A percentile compares a stretch with the other conserved stretches of the same genome.
phyloP scores from a whole-genome alignment of 2,888 invertebrate genomes.

The Phalera bucephala region DNA sequence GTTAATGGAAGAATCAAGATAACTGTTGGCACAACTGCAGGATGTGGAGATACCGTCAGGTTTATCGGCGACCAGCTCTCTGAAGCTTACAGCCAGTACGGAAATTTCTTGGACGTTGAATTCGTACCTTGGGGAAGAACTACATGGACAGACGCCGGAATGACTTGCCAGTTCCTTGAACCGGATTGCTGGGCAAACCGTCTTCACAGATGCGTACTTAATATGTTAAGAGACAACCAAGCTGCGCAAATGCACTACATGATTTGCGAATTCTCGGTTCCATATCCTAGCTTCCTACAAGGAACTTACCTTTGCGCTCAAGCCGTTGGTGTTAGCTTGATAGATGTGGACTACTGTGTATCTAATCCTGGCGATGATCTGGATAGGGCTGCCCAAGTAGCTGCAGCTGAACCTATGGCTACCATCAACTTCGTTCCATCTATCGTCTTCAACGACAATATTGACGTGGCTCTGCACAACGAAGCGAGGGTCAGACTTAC shows the following conservation, averaged over 20 bases:
- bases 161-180: constrained; percentile 54
- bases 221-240: constrained; percentile 48
- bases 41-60: constrained; percentile 54
- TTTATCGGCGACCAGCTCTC: constrained; percentile 51
- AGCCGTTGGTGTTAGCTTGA: constrained; percentile 46
- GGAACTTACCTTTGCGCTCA: constrained; percentile 56
- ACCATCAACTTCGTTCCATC: constrained; percentile 56
- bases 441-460: constrained; percentile 54
- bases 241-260: constrained; percentile 61
- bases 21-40: constrained; percentile 56
- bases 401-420: constrained; percentile 42
- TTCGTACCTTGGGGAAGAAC: constrained; percentile 75
- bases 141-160: constrained; percentile 35
- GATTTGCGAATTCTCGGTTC: constrained; percentile 59
- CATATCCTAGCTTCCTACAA: constrained; percentile 40
- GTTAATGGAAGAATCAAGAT: constrained; percentile 63
- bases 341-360: constrained; percentile 58
- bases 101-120: constrained; percentile 57
- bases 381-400: constrained; percentile 47
- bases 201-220: constrained; percentile 62
- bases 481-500: constrained; percentile 38
- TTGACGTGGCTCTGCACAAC: constrained; percentile 31
- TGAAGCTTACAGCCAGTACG: constrained; percentile 51
- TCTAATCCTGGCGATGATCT: constrained; percentile 46
- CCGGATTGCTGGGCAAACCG: constrained; percentile 72